phyloP scores from a whole-genome alignment of 2,113 vertebrate species.

The Calidris pygmaea region DNA sequence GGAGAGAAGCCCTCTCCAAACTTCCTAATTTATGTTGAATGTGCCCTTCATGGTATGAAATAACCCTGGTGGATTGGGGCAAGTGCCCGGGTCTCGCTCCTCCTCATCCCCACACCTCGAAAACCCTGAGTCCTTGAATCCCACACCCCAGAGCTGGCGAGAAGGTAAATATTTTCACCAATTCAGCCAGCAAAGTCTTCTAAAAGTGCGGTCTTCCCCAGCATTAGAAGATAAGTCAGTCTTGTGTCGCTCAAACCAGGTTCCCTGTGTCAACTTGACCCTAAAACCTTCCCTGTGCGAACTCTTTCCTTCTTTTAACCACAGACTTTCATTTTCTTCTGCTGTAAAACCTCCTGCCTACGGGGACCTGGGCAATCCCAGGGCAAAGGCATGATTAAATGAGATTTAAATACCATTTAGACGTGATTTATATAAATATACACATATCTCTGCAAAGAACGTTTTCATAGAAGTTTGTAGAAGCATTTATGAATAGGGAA shows the following conservation, averaged over 20 bases:
- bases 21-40: not conserved
- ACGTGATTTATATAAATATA: not conserved
- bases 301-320: not conserved
- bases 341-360: not conserved
- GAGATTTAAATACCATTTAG: not conserved
- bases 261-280: not conserved
- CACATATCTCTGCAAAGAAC: not conserved
- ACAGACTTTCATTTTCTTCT: accelerated
- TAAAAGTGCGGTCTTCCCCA: not conserved
- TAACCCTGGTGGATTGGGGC: no score
- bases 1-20: not conserved
- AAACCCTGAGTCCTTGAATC: not conserved
- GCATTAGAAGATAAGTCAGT: not conserved
- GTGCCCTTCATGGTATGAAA: not conserved
- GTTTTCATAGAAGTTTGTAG: not conserved
- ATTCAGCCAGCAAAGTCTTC: not conserved
- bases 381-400: accelerated
- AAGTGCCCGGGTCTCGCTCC: not conserved
- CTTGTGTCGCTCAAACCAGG: not conserved
- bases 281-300: not conserved
- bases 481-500: not conserved
- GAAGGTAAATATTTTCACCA: not conserved
- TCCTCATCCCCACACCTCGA: not conserved
- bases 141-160: not conserved
- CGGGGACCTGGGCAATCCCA: not conserved